Evolutionary conservation across 2,888 invertebrate species (phyloP).

Genomic region (Bruchidius siliquastri): DNA sequence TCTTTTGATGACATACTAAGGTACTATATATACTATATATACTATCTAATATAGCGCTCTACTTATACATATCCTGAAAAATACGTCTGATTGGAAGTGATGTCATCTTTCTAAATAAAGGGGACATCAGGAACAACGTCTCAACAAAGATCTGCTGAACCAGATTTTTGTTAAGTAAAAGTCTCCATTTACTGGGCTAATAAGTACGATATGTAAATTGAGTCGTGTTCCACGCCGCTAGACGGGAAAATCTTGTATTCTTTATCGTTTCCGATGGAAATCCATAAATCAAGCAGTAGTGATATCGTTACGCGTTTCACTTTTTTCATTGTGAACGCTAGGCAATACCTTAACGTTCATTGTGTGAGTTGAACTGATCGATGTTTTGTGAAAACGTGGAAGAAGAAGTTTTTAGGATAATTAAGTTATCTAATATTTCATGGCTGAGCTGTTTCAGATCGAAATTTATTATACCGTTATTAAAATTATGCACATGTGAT

Average conservation of each 20-base stretch:
- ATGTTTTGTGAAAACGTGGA: neutral
- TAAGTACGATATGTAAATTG: neutral
- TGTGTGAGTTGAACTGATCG: neutral
- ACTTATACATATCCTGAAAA: too few relatives aligned
- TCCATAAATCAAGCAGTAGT: neutral
- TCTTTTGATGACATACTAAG: too few relatives aligned
- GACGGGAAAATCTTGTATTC: neutral
- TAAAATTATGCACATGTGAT: neutral
- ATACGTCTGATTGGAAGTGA: too few relatives aligned
- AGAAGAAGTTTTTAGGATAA: neutral
- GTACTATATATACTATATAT: too few relatives aligned
- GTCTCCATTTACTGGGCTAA: neutral
- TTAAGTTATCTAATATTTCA: neutral
- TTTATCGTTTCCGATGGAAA: neutral
- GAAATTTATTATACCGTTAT: too few relatives aligned
- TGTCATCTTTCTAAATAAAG: too few relatives aligned
- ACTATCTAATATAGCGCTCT: too few relatives aligned
- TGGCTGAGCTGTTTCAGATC: neutral
- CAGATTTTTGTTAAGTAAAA: neutral
- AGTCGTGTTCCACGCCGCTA: neutral
- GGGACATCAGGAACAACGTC: too few relatives aligned
- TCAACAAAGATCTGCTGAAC: too few relatives aligned
- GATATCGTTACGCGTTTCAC: neutral
- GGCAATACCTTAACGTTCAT: neutral
- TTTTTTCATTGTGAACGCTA: neutral